Evolutionary conservation across 2,888 invertebrate genomes (phyloP).

Genomic region (Tenthredo notha): DNA sequence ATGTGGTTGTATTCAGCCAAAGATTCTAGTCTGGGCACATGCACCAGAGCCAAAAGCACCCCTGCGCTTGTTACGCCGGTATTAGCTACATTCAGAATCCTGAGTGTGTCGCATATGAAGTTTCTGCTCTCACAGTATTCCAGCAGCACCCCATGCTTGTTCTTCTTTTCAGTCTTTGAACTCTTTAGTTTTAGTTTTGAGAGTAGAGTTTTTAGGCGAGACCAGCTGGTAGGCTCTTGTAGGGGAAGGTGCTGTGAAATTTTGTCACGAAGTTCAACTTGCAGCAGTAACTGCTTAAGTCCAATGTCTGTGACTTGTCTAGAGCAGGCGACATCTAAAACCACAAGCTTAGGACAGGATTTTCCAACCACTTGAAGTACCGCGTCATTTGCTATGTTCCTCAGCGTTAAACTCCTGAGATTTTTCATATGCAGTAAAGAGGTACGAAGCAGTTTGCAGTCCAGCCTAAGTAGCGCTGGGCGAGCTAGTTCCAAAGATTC

Average conservation of each 20-base stretch:
- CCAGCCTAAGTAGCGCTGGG: constrained; percentile 75
- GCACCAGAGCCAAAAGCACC: constrained; percentile 74
- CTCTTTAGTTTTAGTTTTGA: constrained; percentile 67
- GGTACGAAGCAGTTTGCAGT: constrained; percentile 74
- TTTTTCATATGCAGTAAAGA: constrained; percentile 75
- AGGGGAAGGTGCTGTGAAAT: constrained; percentile 57
- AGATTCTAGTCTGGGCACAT: constrained; percentile 75
- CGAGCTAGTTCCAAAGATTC: constrained; percentile 75
- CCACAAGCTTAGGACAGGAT: constrained; percentile 74
- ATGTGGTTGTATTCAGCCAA: constrained; percentile 77
- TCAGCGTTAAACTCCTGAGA: constrained; percentile 74
- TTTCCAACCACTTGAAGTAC: constrained; percentile 76
- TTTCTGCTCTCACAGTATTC: constrained; percentile 76
- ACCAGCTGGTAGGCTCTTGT: constrained; percentile 71
- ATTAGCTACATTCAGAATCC: constrained; percentile 76
- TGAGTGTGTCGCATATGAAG: constrained; percentile 74
- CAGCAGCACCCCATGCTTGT: constrained; percentile 69
- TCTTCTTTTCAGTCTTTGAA: constrained; percentile 67
- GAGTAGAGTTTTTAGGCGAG: constrained; percentile 69
- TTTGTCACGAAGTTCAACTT: constrained; percentile 75
- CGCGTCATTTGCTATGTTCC: constrained; percentile 77
- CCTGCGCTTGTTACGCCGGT: constrained; percentile 76
- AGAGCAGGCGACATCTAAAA: constrained; percentile 77
- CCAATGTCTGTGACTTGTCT: constrained; percentile 77
- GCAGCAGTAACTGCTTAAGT: constrained; percentile 74